Percentiles rank a stretch among this genome's conserved stretches.
These are phyloP conservation scores for Allobates femoralis DNA, from an alignment of 2,797 vertebrate genomes.

Conservation along the genomic window DNA sequence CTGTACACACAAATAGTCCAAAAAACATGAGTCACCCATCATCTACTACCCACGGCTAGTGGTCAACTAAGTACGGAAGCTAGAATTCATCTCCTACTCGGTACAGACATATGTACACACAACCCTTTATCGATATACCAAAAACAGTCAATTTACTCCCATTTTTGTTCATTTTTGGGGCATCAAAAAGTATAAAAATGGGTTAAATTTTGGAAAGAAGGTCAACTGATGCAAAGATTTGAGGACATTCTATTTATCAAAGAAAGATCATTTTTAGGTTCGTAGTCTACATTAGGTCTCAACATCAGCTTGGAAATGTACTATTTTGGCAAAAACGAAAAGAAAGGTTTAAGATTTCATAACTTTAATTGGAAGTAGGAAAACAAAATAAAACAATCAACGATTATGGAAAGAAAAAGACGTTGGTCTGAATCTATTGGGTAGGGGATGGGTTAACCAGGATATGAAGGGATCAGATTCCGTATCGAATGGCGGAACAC, in stretches of 20 bases:
- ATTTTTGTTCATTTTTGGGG: neutral
- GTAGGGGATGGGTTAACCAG: constrained; percentile 11
- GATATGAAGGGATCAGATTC: constrained; percentile 7
- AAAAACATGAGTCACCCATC: too few relatives aligned
- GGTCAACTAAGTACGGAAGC: too few relatives aligned
- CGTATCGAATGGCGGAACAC: neutral
- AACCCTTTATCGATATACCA: neutral
- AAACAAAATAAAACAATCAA: neutral
- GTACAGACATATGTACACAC: neutral
- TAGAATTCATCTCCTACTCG: too few relatives aligned
- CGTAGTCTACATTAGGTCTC: neutral
- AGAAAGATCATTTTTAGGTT: neutral
- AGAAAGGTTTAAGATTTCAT: neutral
- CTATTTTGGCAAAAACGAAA: neutral
- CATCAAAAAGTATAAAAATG: too few relatives aligned
- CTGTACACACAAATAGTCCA: too few relatives aligned
- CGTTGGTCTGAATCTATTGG: neutral
- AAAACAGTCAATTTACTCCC: neutral
- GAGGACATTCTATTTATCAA: neutral
- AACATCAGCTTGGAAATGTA: neutral
- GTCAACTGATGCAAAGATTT: neutral
- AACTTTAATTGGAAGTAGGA: neutral
- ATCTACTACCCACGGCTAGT: too few relatives aligned
- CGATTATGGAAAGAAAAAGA: neutral
- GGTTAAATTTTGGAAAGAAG: too few relatives aligned